Evolutionary conservation across 2,113 vertebrate genomes (phyloP), one percentile per base, ranked within the genome.

Genomic region (Cyprinodon tularosa): DNA sequence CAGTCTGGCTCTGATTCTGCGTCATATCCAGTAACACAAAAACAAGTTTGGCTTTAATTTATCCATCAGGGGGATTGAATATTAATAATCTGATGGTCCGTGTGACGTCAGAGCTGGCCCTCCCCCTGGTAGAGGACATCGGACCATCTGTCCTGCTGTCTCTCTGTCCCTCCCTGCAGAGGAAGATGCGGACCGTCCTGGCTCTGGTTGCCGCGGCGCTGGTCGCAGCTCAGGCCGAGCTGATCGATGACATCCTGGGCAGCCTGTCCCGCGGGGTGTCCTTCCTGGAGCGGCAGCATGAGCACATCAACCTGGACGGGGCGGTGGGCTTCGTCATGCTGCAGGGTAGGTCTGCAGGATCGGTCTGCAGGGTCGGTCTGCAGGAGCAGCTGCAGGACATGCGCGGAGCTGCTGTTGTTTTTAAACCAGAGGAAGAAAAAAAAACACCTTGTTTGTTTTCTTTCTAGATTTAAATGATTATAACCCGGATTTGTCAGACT

Each of bases 281-380:
- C 45, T 97, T 96, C 89, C 91, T 97, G 75, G 90, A 94, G 79
- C 81, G 77, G 5, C 87, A 94, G n/a, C 92, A 94, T 12, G 82
- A 88, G 0, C 87, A 93, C 66, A 90, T 97, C 79, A 96, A 96
- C 80, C 88, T 96, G 88, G 96, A 97, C 15, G 95, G 94, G 0
- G 91, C 94, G 59, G 79, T 95, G 20, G 96, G 96, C 1, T 97
- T 94, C 81, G 73, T 83, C 62, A 86, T 96, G 59, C 89, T 97
- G 80, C 93, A 96, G 93, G 96, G 96, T 91, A 62, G 36, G 89
- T 83, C 44, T 60, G 50, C 74, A 77, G 3, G 1, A 2, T 48
- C 38, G 29, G 29, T 29, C 29, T 29, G 29, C 29, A 29, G 29
- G 29, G 29, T 29, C 29, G 29, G 29, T 29, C 29, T 59, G 82